phyloP scores from a whole-genome alignment of 2,797 vertebrate genomes.

The Microctenopoma steveboyesi region DNA sequence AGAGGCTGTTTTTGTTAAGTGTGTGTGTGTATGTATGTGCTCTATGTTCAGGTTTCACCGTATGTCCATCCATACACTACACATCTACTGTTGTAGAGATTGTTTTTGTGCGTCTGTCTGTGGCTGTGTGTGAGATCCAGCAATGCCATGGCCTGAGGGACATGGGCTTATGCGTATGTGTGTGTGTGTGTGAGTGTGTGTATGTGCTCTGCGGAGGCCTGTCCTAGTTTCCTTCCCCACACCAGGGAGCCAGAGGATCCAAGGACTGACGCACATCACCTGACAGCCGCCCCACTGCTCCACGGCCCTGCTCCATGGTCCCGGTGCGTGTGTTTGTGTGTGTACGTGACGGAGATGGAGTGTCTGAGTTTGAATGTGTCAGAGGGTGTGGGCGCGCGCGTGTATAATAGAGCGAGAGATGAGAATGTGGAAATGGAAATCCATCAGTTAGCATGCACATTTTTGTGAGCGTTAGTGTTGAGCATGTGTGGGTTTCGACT shows the following conservation, averaged over 20 bases:
- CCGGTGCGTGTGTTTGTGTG: slow-evolving; percentile 24
- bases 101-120: slow-evolving; percentile 62
- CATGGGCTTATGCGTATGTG: slow-evolving; percentile 61
- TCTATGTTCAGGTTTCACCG: not conserved
- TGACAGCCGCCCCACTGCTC: slow-evolving; percentile 84
- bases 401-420: slow-evolving; percentile 46
- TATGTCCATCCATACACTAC: slow-evolving; percentile 43
- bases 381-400: slow-evolving; percentile 30
- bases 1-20: not conserved
- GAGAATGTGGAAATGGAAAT: slow-evolving; percentile 54
- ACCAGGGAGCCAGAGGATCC: slow-evolving; percentile 84
- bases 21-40: not conserved
- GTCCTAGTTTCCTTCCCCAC: slow-evolving; percentile 86
- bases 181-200: slow-evolving; percentile 47
- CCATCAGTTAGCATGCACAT: slow-evolving; percentile 49
- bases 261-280: slow-evolving; percentile 87
- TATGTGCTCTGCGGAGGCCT: slow-evolving; percentile 83
- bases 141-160: slow-evolving; percentile 79
- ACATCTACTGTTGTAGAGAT: slow-evolving; percentile 33
- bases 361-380: slow-evolving; percentile 60
- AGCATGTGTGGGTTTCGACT: not conserved
- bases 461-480: not conserved
- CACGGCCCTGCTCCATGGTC: slow-evolving; percentile 58
- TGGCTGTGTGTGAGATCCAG: slow-evolving; percentile 70
- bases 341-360: slow-evolving; percentile 49